Evolutionary conservation across 2,113 vertebrate genomes (phyloP).

Genomic region (Indicator indicator): DNA sequence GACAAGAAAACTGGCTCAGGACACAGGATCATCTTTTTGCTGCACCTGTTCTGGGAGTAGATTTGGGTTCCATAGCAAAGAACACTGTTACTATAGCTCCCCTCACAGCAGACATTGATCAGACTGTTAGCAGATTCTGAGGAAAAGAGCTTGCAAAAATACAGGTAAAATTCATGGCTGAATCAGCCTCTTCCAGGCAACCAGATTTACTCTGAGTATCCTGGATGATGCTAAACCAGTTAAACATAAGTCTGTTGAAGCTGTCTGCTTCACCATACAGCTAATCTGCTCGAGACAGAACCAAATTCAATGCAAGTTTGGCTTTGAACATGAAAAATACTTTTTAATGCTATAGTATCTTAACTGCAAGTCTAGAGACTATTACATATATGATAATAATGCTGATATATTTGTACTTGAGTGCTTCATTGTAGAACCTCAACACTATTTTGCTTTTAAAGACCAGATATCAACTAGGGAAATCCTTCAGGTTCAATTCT

Average conservation of each 20-base stretch:
- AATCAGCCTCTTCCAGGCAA: not conserved
- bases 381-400: not conserved
- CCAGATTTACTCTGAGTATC: not conserved
- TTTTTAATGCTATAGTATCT: not conserved
- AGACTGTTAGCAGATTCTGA: not conserved
- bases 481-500: not conserved
- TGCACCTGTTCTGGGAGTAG: not conserved
- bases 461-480: not conserved
- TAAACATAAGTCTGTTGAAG: not conserved
- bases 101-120: not conserved
- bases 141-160: not conserved
- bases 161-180: not conserved
- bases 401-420: not conserved
- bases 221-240: not conserved
- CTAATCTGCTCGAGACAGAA: not conserved
- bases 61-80: not conserved
- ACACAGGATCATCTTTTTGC: not conserved
- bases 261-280: not conserved
- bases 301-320: not conserved
- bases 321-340: not conserved
- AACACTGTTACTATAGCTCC: not conserved
- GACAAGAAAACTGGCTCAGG: not conserved
- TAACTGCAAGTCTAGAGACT: not conserved
- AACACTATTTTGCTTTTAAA: not conserved
- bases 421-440: not conserved